Evolutionary conservation across 1,140 invertebrate genomes (phyloP).

Genomic region (Tetranychus cinnabarinus): DNA sequence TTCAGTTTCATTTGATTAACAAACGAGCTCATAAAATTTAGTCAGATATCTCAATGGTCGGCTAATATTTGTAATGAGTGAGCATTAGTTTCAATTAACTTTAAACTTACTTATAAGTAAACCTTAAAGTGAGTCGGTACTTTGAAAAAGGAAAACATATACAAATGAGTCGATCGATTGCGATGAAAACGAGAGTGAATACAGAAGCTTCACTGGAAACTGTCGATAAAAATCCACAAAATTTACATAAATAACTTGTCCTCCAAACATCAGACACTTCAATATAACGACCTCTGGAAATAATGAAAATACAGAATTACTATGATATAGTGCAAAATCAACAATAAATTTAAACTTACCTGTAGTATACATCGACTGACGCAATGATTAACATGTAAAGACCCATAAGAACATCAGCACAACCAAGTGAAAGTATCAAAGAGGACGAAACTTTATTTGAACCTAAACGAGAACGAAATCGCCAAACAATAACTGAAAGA

Average conservation of each 20-base stretch:
- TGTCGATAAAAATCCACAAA: constrained; percentile 26
- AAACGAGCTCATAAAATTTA: background rate
- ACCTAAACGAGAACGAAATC: constrained; percentile 16
- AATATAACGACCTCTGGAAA: constrained; percentile 21
- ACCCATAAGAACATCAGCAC: constrained; percentile 49
- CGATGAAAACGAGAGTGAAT: constrained; percentile 46
- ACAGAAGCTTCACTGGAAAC: constrained; percentile 34
- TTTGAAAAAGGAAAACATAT: constrained; percentile 40
- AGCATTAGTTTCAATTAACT: background rate
- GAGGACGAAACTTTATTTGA: constrained; percentile 16
- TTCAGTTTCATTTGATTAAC: background rate
- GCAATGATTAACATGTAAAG: constrained; percentile 46
- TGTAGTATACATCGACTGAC: constrained; percentile 31
- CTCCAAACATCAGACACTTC: constrained; percentile 22
- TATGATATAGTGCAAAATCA: background rate
- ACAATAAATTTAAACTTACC: background rate
- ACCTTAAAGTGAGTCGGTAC: constrained; percentile 27
- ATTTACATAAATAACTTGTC: constrained; percentile 21
- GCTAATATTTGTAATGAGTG: background rate
- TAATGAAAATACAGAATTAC: background rate
- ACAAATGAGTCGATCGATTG: constrained; percentile 42
- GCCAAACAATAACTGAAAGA: constrained; percentile 23
- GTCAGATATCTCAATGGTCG: background rate
- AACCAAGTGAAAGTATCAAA: constrained; percentile 23
- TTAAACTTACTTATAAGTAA: constrained; percentile 22